Percentiles rank a stretch among this genome's conserved stretches.
phyloP scores from a whole-genome alignment of 2,888 invertebrate species.

The Malthinus flaveolus region DNA sequence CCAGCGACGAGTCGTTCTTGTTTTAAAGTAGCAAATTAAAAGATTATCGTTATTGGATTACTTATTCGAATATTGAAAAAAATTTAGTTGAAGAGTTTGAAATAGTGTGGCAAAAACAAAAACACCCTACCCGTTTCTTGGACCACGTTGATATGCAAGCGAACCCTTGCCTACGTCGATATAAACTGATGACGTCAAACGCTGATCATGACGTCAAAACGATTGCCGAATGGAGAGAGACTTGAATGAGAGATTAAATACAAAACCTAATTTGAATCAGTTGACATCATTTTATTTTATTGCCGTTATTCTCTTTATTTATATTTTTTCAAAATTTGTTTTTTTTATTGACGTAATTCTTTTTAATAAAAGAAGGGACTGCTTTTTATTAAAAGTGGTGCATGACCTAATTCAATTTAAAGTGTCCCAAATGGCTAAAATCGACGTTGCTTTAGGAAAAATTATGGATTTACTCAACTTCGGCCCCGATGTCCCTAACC shows the following conservation, averaged over 20 bases:
- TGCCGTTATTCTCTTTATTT: neutral
- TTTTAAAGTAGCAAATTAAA: slow-evolving; percentile 1
- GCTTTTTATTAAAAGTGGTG: too few relatives aligned
- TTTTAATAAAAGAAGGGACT: too few relatives aligned
- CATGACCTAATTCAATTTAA: too few relatives aligned
- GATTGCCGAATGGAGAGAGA: slow-evolving; percentile 13
- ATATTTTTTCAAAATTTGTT: neutral
- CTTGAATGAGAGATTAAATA: slow-evolving; percentile 5
- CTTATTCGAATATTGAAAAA: neutral
- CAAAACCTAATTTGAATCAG: slow-evolving; percentile 14
- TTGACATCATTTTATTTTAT: neutral
- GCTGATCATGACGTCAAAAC: slow-evolving; percentile 32
- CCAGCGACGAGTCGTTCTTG: slow-evolving; percentile 11
- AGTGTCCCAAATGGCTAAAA: too few relatives aligned
- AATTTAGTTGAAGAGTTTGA: neutral
- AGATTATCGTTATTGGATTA: slow-evolving; percentile 26
- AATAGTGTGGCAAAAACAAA: neutral
- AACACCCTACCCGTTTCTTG: slow-evolving; percentile 13
- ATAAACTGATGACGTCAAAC: slow-evolving; percentile 34
- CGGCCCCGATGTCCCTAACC: too few relatives aligned
- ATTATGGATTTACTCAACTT: too few relatives aligned
- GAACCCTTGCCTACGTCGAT: slow-evolving; percentile 21
- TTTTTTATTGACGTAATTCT: too few relatives aligned
- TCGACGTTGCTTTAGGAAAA: too few relatives aligned
- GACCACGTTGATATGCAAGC: slow-evolving; percentile 26